Evolutionary conservation across 1,140 invertebrate genomes (phyloP), one percentile per base, ranked within the genome.

Genomic region (Doryteuthis pealeii): DNA sequence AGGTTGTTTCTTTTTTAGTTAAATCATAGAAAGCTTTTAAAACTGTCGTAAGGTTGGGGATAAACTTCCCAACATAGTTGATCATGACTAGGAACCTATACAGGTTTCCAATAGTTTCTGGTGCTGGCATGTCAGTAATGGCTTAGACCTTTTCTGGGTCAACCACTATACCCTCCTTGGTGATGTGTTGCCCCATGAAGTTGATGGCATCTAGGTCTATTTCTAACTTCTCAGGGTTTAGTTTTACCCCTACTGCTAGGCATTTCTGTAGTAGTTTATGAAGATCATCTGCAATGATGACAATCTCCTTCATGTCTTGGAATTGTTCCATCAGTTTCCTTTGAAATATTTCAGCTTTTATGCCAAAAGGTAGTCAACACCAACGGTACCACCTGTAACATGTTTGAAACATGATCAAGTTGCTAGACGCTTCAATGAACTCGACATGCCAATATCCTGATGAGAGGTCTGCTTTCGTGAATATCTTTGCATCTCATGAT

Each of bases 51-150:
- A 80, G 54, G 6, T 78, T 72, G 4, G 73, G 45, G 1, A 77
- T 4, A 74, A 89, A 90, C 28, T 87, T 78, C 43, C 68, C 45
- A 72, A 89, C 87, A 77, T 87, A 90, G 30, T 86, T 79, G 8
- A 78, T 54, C 22, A 67, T 73, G 6, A 77, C 79, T n/a, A 80
- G 45, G 6, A 82, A 66, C 26, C 77, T 58, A 35, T 76, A 49
- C 15, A 79, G 66, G 30, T 67, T 77, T 32, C 77, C 72, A 22
- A 74, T 68, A 32, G 73, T 70, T 45, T n/a, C 45, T 26, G 58
- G 58, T 30, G 22, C 58, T 30, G 22, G 58, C 58, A 62, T 62
- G 6, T 62, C 28, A 30, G 4, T 26, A 15, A 62, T 62, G 6
- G 58, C 58, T n/a, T n/a, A n/a, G n/a, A n/a, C n/a, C 58, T 15